A percentile compares a stretch with the other conserved stretches of the same genome.
These are phyloP conservation scores for Acanthurus tractus DNA, from an alignment of 2,797 vertebrate genomes.

Conservation along the genomic window DNA sequence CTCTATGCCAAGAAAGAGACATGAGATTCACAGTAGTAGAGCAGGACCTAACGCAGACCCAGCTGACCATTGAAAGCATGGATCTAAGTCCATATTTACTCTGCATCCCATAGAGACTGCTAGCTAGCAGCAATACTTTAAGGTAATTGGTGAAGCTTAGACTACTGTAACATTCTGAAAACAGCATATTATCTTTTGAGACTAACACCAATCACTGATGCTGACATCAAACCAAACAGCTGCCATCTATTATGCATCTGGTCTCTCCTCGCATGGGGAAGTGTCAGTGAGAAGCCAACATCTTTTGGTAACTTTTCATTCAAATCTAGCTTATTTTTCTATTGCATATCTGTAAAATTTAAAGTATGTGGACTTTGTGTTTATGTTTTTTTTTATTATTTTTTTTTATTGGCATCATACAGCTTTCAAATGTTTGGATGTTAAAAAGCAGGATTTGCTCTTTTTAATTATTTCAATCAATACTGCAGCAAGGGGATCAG, in stretches of 20 bases:
- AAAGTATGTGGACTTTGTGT: background rate
- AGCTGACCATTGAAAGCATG: no score
- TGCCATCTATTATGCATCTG: constrained; percentile 67
- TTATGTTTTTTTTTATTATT: no score
- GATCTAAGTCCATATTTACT: no score
- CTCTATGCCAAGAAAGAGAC: background rate
- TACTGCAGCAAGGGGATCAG: background rate
- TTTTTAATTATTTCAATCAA: constrained; percentile 3
- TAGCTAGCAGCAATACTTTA: background rate
- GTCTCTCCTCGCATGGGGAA: constrained; percentile 44
- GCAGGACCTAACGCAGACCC: no score
- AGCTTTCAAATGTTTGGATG: constrained; percentile 47
- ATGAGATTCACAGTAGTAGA: no score
- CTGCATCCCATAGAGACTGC: no score
- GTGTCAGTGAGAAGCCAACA: constrained; percentile 14
- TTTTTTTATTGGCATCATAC: constrained; percentile 1
- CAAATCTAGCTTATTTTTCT: background rate
- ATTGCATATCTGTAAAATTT: background rate
- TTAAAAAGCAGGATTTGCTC: background rate
- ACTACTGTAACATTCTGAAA: background rate
- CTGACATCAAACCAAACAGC: constrained; percentile 17
- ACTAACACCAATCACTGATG: background rate
- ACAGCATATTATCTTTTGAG: background rate
- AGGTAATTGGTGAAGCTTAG: background rate
- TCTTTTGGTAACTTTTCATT: constrained; percentile 3